Percentiles rank a stretch among this genome's conserved stretches.
Evolutionary conservation across 2,888 invertebrate genomes (phyloP).

Genomic region (Rhopalosiphum nymphaeae): DNA sequence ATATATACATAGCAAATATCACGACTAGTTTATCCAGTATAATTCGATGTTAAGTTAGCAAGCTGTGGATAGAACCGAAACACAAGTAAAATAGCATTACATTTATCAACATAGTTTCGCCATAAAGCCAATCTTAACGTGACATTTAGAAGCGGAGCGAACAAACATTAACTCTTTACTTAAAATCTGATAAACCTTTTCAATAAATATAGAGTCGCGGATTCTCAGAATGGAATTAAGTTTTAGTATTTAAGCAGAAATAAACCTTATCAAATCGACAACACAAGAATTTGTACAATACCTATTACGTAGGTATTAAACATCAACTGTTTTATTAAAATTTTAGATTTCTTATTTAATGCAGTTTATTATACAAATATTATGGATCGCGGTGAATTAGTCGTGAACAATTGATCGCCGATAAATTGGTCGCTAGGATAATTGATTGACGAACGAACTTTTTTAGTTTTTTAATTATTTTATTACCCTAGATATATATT

Average conservation of each 20-base stretch:
- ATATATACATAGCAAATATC: not conserved
- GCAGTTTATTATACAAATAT: not conserved
- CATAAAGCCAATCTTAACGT: slow-evolving; percentile 23
- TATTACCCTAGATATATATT: too few relatives aligned
- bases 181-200: slow-evolving; percentile 21
- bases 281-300: not conserved
- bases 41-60: not conserved
- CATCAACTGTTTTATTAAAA: not conserved
- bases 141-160: slow-evolving; percentile 8
- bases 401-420: too few relatives aligned
- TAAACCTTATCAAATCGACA: slow-evolving; percentile 14
- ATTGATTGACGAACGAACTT: too few relatives aligned
- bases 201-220: slow-evolving; percentile 18
- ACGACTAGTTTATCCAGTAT: not conserved
- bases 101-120: not conserved
- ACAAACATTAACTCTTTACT: slow-evolving; percentile 15
- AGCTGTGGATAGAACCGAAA: not conserved
- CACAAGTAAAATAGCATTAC: slow-evolving; percentile 30
- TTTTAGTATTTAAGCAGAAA: slow-evolving; percentile 42
- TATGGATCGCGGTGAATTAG: too few relatives aligned
- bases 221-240: slow-evolving; percentile 27
- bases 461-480: too few relatives aligned
- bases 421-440: too few relatives aligned
- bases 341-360: not conserved
- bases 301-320: not conserved